These are phyloP conservation scores for Erpobdella octoculata DNA, from an alignment of 2,888 invertebrate genomes.

Conservation along the genomic window DNA sequence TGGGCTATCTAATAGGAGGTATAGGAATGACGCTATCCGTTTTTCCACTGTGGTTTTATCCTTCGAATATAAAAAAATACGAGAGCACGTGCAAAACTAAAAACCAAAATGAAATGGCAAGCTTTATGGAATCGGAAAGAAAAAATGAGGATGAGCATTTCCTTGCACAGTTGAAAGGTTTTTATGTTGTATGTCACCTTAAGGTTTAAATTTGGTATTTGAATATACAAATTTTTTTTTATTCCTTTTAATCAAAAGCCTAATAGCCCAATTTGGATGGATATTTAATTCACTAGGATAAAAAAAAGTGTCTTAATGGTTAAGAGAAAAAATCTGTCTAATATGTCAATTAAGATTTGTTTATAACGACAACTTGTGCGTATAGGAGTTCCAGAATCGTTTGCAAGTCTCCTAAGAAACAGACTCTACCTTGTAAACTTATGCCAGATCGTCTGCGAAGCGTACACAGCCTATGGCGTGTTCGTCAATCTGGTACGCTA, in stretches of 20 bases:
- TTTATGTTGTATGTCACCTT: neutral
- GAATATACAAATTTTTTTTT: neutral
- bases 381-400: slow-evolving; percentile 35
- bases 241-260: too few species aligned
- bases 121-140: neutral
- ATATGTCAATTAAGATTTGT: neutral
- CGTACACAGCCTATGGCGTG: slow-evolving; percentile 35
- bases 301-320: too few species aligned
- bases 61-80: neutral
- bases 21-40: neutral
- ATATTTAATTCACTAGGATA: too few species aligned
- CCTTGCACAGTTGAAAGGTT: slow-evolving; percentile 8
- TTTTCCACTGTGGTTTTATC: slow-evolving; percentile 35
- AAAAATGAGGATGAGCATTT: neutral
- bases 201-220: too few species aligned
- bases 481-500: slow-evolving; percentile 35
- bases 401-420: slow-evolving; percentile 33
- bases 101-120: neutral
- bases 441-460: slow-evolving; percentile 20
- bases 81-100: neutral
- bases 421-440: slow-evolving; percentile 32
- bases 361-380: neutral
- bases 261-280: too few species aligned
- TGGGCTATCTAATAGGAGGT: slow-evolving; percentile 31
- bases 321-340: too few species aligned